Evolutionary conservation across 2,797 vertebrate species (phyloP).

Genomic region (Gambusia yucatana): DNA sequence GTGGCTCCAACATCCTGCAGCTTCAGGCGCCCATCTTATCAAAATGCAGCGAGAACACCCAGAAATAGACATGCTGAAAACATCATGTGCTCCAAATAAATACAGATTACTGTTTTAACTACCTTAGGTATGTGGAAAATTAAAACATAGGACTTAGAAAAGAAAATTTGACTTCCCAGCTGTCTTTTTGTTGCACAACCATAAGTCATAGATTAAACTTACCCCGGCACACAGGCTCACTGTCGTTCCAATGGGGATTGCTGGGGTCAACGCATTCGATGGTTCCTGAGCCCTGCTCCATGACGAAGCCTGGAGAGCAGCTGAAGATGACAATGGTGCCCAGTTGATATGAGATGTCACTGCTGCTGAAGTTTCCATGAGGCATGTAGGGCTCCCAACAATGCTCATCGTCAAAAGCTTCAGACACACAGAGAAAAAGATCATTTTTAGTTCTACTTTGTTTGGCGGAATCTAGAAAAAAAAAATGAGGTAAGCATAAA

Average conservation of each 20-base stretch:
- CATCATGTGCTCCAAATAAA: constrained; percentile 1
- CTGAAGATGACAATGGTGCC: constrained; percentile 88
- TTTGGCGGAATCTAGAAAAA: constrained; percentile 32
- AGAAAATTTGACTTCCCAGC: background rate
- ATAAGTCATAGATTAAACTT: background rate
- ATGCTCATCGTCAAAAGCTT: constrained; percentile 91
- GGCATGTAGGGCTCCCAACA: constrained; percentile 93
- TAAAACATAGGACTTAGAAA: background rate
- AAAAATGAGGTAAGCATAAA: constrained; percentile 2
- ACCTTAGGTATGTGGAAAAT: background rate
- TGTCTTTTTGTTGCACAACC: background rate
- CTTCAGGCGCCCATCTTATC: constrained; percentile 13
- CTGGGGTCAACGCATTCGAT: constrained; percentile 90
- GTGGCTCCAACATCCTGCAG: constrained; percentile 29
- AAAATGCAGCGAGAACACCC: constrained; percentile 22
- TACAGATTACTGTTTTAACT: background rate
- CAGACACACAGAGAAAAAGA: constrained; percentile 7
- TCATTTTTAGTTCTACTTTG: background rate
- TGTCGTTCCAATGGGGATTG: constrained; percentile 93
- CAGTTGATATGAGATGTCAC: constrained; percentile 87
- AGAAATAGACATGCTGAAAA: constrained; percentile 9
- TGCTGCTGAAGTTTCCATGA: constrained; percentile 92
- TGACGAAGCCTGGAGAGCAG: constrained; percentile 90
- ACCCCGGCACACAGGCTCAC: constrained; percentile 92
- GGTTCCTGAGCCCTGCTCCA: constrained; percentile 88